Evolutionary conservation across 2,888 invertebrate genomes (phyloP).

Genomic region (Chymomyza caudatula): DNA sequence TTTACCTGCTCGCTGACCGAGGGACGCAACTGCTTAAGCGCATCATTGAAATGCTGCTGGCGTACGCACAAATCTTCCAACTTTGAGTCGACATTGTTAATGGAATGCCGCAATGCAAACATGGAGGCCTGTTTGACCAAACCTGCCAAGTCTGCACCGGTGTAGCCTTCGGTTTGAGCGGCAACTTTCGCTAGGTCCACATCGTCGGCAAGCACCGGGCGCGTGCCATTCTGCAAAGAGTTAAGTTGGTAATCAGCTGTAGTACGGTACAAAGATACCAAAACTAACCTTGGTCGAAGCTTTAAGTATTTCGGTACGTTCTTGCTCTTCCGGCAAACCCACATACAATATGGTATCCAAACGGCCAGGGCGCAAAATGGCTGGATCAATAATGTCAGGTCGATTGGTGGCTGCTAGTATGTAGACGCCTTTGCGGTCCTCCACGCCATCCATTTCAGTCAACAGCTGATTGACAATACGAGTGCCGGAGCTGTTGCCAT

Average conservation of each 20-base stretch:
- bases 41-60: conserved; percentile 86
- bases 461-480: conserved; percentile 97
- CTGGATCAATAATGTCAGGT: conserved; percentile 97
- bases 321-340: conserved; percentile 88
- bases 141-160: conserved; percentile 96
- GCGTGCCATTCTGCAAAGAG: conserved; percentile 84
- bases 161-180: conserved; percentile 86
- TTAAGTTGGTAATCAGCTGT: conserved; percentile 3
- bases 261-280: neutral
- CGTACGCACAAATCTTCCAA: conserved; percentile 82
- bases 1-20: conserved; percentile 88
- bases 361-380: conserved; percentile 92
- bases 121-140: conserved; percentile 92
- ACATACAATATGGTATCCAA: conserved; percentile 94
- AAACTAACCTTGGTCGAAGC: conserved; percentile 89
- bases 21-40: conserved; percentile 88
- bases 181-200: conserved; percentile 87
- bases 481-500: conserved; percentile 85
- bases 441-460: conserved; percentile 99
- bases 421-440: conserved; percentile 93
- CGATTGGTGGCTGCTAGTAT: conserved; percentile 97
- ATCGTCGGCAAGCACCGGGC: conserved; percentile 86
- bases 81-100: conserved; percentile 79
- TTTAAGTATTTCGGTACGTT: conserved; percentile 91
- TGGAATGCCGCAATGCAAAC: conserved; percentile 87